These are phyloP conservation scores for Nomada goodeniana DNA, from an alignment of 2,888 invertebrate species.

Conservation along the genomic window DNA sequence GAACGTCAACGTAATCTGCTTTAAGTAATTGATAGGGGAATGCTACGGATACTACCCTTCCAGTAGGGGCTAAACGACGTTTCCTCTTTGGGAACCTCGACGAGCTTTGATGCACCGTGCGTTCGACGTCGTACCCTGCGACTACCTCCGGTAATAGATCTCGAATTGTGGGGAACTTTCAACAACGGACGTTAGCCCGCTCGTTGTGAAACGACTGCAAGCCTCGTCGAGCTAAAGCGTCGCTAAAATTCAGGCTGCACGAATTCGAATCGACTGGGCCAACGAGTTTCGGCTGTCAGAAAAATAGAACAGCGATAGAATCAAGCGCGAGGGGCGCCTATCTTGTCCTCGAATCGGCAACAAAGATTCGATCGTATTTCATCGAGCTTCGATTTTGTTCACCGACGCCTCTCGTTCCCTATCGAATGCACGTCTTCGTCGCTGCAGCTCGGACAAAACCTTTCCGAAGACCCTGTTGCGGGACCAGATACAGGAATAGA, in stretches of 20 bases:
- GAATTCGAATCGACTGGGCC: not conserved
- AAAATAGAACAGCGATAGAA: not conserved
- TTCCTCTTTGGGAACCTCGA: slow-evolving; percentile 9
- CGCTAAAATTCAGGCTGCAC: too few relatives aligned
- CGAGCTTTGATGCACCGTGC: not conserved
- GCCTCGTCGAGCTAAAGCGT: too few relatives aligned
- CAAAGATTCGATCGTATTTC: slow-evolving; percentile 13
- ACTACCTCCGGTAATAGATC: not conserved
- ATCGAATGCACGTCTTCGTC: not conserved
- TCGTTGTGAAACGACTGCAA: not conserved
- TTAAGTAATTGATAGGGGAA: slow-evolving; percentile 38
- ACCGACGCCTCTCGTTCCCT: not conserved
- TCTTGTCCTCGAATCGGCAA: not conserved
- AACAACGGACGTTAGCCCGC: not conserved
- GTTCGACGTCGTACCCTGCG: not conserved
- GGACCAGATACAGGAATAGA: too few relatives aligned
- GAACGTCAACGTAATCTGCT: slow-evolving; percentile 37
- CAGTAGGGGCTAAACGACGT: not conserved
- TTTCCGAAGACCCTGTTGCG: not conserved
- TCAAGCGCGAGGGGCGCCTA: not conserved
- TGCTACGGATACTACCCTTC: slow-evolving; percentile 27
- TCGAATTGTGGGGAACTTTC: not conserved
- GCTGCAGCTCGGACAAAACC: not conserved
- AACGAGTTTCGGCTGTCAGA: not conserved
- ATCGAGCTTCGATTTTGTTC: slow-evolving; percentile 12